Evolutionary conservation across 2,797 vertebrate genomes (phyloP).

Genomic region (Diceros bicornis): DNA sequence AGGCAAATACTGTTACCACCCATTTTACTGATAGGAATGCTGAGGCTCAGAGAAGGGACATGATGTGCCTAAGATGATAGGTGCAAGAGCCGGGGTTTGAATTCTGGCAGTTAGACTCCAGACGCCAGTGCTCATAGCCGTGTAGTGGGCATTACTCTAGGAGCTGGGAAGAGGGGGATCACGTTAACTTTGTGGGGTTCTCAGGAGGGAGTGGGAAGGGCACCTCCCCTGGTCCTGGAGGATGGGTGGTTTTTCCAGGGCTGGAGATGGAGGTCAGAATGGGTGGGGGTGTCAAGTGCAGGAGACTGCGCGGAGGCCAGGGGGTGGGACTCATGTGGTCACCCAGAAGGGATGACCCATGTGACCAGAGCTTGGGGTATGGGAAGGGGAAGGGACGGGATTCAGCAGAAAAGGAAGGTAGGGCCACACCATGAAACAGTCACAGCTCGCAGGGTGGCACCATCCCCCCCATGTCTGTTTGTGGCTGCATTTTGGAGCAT

Average conservation of each 20-base stretch:
- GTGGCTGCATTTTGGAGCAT: neutral
- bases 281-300: neutral
- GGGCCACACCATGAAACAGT: neutral
- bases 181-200: too few relatives aligned
- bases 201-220: neutral
- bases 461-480: neutral
- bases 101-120: neutral
- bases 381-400: neutral
- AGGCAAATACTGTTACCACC: neutral
- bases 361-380: neutral
- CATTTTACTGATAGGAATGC: neutral
- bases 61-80: neutral
- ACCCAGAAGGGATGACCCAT: neutral
- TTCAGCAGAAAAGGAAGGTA: neutral
- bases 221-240: neutral
- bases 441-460: neutral
- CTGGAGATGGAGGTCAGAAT: neutral
- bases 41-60: neutral
- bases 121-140: neutral
- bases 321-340: neutral
- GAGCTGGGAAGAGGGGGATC: neutral
- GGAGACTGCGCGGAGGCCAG: neutral
- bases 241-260: neutral
- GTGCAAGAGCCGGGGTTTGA: neutral
- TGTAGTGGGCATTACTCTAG: neutral